phyloP scores from a whole-genome alignment of 2,113 vertebrate species.

The Taurulus bubalis region DNA sequence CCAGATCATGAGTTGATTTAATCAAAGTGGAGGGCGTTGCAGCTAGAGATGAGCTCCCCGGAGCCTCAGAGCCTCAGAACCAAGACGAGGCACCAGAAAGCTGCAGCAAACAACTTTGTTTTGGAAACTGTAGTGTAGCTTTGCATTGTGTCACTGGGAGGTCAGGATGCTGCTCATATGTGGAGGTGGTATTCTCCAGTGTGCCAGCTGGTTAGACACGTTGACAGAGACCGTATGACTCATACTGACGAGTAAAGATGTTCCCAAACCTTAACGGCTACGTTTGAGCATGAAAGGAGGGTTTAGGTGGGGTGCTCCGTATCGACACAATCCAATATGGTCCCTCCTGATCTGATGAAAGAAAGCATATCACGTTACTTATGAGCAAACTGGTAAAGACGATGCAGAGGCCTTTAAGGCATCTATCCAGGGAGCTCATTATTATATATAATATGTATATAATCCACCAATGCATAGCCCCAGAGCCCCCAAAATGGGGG shows the following conservation, averaged over 20 bases:
- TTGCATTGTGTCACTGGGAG: neutral
- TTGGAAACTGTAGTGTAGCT: neutral
- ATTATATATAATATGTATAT: neutral
- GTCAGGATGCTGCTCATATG: neutral
- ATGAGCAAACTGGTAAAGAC: neutral
- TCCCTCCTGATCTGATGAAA: neutral
- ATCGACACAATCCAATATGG: neutral
- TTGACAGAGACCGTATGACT: neutral
- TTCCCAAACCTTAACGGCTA: neutral
- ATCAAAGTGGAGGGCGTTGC: constrained; percentile 55
- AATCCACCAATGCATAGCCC: neutral
- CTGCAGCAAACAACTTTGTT: constrained; percentile 2
- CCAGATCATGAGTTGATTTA: constrained; percentile 60
- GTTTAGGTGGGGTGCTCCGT: neutral
- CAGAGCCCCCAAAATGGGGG: no score
- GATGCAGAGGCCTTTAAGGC: neutral
- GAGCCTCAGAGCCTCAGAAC: constrained; percentile 7
- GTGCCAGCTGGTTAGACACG: neutral
- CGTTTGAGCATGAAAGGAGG: neutral
- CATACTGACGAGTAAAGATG: neutral
- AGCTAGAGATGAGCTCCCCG: constrained; percentile 25
- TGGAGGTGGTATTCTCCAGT: neutral
- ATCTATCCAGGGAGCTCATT: neutral
- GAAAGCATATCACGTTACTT: neutral
- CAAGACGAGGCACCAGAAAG: neutral